These are phyloP conservation scores for Mamestra brassicae DNA, from an alignment of 2,888 invertebrate species.

Conservation along the genomic window DNA sequence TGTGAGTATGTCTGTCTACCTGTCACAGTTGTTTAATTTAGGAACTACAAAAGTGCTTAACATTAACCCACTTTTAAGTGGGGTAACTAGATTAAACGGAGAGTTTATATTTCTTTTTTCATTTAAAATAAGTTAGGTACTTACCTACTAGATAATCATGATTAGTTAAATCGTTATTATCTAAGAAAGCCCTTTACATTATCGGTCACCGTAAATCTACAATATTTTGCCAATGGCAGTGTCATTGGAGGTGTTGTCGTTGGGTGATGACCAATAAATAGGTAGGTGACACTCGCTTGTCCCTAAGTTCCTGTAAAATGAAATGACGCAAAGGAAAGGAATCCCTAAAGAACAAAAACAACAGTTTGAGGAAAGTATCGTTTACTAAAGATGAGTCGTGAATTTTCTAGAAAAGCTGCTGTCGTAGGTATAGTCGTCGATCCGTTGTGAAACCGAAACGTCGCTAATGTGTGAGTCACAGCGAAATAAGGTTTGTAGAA, in stretches of 20 bases:
- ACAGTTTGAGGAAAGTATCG: constrained; percentile 16
- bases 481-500: constrained; percentile 46
- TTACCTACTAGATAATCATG: neutral
- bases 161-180: neutral
- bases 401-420: constrained; percentile 37
- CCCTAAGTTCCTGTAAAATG: neutral
- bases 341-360: neutral
- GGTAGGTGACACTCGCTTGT: neutral
- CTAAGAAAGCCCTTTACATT: neutral
- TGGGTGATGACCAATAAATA: constrained; percentile 12
- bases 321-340: constrained; percentile 6
- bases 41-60: too few species aligned
- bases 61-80: too few species aligned
- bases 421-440: constrained; percentile 16
- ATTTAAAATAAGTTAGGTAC: too few species aligned
- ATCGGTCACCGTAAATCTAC: neutral
- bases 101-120: too few species aligned
- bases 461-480: constrained; percentile 37
- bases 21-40: too few species aligned
- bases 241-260: neutral
- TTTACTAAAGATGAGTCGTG: constrained; percentile 1
- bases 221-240: neutral
- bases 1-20: too few species aligned
- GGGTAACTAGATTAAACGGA: too few species aligned
- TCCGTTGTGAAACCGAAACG: constrained; percentile 50